A percentile compares a stretch with the other conserved stretches of the same genome.
Conservation (phyloP, 1,140 invertebrate genomes). For the Rhagoletis pomonella region DNA sequence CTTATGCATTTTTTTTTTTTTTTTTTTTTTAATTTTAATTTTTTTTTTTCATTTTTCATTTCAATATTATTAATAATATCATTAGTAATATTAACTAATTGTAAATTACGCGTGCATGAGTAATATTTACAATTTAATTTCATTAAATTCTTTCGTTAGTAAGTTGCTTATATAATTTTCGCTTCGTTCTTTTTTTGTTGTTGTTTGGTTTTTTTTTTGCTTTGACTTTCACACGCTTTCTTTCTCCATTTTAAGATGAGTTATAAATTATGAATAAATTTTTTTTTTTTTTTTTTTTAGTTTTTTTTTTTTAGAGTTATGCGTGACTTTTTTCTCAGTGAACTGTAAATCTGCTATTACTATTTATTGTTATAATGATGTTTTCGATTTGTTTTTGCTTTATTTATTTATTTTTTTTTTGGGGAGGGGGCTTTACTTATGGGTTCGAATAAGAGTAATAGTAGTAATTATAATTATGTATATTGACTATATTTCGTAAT, state of each 20-base stretch:
- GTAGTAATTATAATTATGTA: conserved; percentile 60
- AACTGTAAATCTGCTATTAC: conserved; percentile 49
- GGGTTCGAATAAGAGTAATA: conserved; percentile 51
- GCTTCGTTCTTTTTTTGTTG: conserved; percentile 54
- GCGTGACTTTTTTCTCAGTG: background rate
- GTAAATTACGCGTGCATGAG: conserved; percentile 57
- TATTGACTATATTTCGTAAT: conserved; percentile 59
- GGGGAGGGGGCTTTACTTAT: background rate
- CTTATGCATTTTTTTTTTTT: conserved; percentile 67
- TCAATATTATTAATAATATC: conserved; percentile 44
- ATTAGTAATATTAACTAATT: conserved; percentile 56
- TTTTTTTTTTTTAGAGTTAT: conserved; percentile 56
- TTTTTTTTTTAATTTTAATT: conserved; percentile 60
- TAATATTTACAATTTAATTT: conserved; percentile 55
- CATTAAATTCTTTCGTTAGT: conserved; percentile 54
- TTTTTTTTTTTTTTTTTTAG: conserved; percentile 6
- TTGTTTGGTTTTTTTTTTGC: conserved; percentile 24
- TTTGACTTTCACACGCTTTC: conserved; percentile 24
- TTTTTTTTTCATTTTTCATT: conserved; percentile 42
- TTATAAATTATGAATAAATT: conserved; percentile 2
- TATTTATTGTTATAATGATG: conserved; percentile 30
- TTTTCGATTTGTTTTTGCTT: conserved; percentile 1
- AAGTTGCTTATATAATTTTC: conserved; percentile 52
- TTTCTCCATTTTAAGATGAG: conserved; percentile 56
- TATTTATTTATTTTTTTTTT: background rate